These are phyloP conservation scores for Eudyptes chrysolophus DNA, from an alignment of 2,113 vertebrate species.

Conservation along the genomic window DNA sequence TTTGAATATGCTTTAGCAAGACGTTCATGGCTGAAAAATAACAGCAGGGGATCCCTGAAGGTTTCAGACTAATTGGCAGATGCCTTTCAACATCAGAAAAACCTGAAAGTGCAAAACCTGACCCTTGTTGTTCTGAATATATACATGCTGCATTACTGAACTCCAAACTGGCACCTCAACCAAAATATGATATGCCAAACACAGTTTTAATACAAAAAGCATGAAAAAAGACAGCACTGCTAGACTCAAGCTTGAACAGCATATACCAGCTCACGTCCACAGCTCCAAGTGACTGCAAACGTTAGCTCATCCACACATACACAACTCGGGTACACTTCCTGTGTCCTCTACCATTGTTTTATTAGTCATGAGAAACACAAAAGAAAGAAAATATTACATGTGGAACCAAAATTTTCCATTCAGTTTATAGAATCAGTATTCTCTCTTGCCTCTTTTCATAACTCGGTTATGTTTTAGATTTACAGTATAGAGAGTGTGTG, in stretches of 20 bases:
- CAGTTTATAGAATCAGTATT: background rate
- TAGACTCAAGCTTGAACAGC: background rate
- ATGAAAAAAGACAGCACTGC: background rate
- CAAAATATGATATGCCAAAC: background rate
- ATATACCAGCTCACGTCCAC: background rate
- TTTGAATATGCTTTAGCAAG: background rate
- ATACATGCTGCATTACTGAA: background rate
- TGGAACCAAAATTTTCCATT: background rate
- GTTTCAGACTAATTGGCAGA: background rate
- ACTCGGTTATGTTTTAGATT: background rate
- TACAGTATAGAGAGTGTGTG: background rate
- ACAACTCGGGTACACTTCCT: background rate
- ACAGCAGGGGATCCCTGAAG: background rate
- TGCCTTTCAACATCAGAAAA: background rate
- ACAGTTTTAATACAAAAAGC: background rate
- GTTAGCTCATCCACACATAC: background rate
- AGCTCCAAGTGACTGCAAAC: background rate
- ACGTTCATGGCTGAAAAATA: background rate
- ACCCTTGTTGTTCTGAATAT: background rate
- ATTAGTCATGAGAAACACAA: background rate
- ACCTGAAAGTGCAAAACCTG: background rate
- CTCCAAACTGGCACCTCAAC: background rate
- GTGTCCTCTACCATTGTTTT: background rate
- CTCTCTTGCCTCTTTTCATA: accelerated
- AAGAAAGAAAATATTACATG: background rate